These are phyloP conservation scores for Diplazon laetatorius DNA, from an alignment of 2,888 invertebrate species.

Conservation along the genomic window DNA sequence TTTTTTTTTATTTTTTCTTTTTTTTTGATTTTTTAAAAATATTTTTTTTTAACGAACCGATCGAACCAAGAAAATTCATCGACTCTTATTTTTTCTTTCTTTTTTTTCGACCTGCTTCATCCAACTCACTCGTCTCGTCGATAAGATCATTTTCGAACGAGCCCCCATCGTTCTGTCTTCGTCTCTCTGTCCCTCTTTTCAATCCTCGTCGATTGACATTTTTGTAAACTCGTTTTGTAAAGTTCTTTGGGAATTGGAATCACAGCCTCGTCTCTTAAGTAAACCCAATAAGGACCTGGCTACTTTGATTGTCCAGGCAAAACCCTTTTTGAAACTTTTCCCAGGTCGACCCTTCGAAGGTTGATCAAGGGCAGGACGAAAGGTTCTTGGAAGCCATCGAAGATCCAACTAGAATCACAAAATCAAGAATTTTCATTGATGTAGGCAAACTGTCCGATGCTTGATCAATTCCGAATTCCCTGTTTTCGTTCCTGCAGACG, in stretches of 20 bases:
- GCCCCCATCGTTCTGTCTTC: slow-evolving; percentile 35
- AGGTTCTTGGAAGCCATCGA: no score
- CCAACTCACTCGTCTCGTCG: slow-evolving; percentile 7
- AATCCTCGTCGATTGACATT: slow-evolving; percentile 40
- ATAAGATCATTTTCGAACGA: slow-evolving; percentile 32
- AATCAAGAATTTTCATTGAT: no score
- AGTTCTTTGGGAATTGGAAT: slow-evolving; percentile 11
- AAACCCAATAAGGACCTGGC: no score
- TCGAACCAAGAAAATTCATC: slow-evolving; percentile 18
- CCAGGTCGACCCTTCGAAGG: no score
- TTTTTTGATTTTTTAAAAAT: neutral
- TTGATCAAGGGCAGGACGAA: no score
- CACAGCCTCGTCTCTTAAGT: no score
- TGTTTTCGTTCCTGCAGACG: neutral
- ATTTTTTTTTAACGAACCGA: slow-evolving; percentile 22
- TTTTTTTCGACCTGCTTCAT: neutral
- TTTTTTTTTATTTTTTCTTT: slow-evolving; percentile 6
- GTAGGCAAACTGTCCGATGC: no score
- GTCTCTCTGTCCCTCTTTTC: slow-evolving; percentile 28
- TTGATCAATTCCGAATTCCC: slow-evolving; percentile 1
- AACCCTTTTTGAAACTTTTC: no score
- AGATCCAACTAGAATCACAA: no score
- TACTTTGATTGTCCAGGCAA: no score
- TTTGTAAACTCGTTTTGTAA: neutral
- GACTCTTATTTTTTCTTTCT: slow-evolving; percentile 8